These are phyloP conservation scores for Chironomus tepperi DNA, from an alignment of 1,140 invertebrate species.

Conservation along the genomic window DNA sequence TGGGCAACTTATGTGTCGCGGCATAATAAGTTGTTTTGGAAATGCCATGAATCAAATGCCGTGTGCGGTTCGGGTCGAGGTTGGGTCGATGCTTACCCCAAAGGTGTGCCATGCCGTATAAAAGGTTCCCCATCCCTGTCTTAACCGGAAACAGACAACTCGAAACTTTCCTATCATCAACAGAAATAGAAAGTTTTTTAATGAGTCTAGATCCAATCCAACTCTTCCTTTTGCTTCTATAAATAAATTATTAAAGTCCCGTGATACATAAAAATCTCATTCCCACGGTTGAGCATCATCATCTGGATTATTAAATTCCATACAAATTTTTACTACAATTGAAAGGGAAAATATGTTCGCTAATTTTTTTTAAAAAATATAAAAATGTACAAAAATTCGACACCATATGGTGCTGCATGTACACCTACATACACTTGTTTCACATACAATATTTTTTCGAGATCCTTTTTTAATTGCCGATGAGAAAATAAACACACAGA, in stretches of 20 bases:
- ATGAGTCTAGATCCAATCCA: too few relatives aligned
- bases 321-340: not conserved
- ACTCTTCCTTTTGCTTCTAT: too few relatives aligned
- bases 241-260: not conserved
- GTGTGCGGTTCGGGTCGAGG: too few relatives aligned
- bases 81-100: too few relatives aligned
- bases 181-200: too few relatives aligned
- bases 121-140: too few relatives aligned
- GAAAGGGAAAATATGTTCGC: not conserved
- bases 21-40: too few relatives aligned
- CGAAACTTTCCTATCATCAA: too few relatives aligned
- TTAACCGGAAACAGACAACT: too few relatives aligned
- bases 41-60: too few relatives aligned
- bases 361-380: not conserved
- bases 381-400: not conserved
- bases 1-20: too few relatives aligned
- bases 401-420: not conserved
- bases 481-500: not conserved
- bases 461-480: slow-evolving; percentile 10
- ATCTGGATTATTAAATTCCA: not conserved
- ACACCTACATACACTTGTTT: not conserved
- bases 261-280: not conserved
- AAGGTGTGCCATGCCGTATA: too few relatives aligned
- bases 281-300: not conserved
- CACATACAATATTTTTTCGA: not conserved